Percentiles rank a stretch among this genome's conserved stretches.
phyloP scores from a whole-genome alignment of 1,140 invertebrate species.

The Drosophila albomicans region DNA sequence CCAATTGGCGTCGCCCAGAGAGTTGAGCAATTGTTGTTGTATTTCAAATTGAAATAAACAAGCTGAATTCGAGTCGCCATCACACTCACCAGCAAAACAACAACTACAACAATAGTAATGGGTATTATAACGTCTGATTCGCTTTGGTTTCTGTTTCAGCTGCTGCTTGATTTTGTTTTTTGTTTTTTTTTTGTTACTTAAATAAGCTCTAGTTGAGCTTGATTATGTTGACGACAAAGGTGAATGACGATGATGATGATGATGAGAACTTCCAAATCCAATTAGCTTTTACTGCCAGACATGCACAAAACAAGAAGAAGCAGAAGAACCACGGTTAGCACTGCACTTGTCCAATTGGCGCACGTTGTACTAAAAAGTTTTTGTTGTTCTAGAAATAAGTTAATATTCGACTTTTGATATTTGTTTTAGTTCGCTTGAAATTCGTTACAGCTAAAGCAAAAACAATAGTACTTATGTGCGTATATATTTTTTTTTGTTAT shows the following conservation, averaged over 20 bases:
- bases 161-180: background rate
- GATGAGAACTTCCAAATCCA: conserved; percentile 52
- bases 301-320: conserved; percentile 7
- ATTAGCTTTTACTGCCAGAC: conserved; percentile 48
- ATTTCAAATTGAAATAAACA: conserved; percentile 52
- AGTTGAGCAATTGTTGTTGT: conserved; percentile 30
- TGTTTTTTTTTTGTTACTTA: background rate
- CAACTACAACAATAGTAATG: conserved; percentile 15
- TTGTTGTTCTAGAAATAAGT: background rate
- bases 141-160: too few species aligned
- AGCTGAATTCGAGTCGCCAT: conserved; percentile 33
- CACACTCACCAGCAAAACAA: conserved; percentile 17
- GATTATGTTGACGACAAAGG: conserved; percentile 10
- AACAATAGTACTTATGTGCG: background rate
- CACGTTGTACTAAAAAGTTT: background rate
- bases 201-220: conserved; percentile 20
- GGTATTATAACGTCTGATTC: conserved; percentile 6
- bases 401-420: background rate
- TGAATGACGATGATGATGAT: conserved; percentile 11
- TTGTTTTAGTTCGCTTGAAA: background rate
- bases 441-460: conserved; percentile 6
- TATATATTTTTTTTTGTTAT: background rate
- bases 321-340: conserved; percentile 5
- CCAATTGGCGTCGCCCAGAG: conserved; percentile 11
- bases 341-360: conserved; percentile 1